These are phyloP conservation scores for Nycteola revayana DNA, from an alignment of 2,888 invertebrate genomes.

Conservation along the genomic window DNA sequence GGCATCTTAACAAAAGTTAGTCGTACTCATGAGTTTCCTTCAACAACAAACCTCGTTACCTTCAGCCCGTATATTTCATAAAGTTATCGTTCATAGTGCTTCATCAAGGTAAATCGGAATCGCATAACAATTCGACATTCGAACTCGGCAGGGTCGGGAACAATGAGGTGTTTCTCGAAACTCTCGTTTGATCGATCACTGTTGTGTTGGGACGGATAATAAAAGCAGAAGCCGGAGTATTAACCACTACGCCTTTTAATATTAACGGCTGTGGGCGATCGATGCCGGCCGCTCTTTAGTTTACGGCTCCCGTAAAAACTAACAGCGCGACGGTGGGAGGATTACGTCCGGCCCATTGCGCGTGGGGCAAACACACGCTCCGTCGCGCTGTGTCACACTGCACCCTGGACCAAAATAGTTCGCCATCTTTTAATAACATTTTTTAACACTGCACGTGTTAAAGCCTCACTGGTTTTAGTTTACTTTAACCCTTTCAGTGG, in stretches of 20 bases:
- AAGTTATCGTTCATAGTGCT: slow-evolving; percentile 51
- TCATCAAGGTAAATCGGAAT: slow-evolving; percentile 46
- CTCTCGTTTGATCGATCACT: slow-evolving; percentile 49
- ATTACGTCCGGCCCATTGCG: slow-evolving; percentile 65
- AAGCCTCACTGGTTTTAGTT: too few relatives aligned
- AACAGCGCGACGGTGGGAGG: slow-evolving; percentile 53
- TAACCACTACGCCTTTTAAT: slow-evolving; percentile 49
- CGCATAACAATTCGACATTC: slow-evolving; percentile 35
- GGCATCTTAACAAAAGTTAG: too few relatives aligned
- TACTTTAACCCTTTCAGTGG: too few relatives aligned
- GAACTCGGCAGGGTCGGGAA: slow-evolving; percentile 36
- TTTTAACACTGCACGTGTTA: not conserved
- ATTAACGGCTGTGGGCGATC: slow-evolving; percentile 52
- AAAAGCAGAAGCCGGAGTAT: slow-evolving; percentile 39
- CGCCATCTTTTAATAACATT: slow-evolving; percentile 17
- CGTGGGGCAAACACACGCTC: slow-evolving; percentile 37
- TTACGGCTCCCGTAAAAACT: slow-evolving; percentile 70
- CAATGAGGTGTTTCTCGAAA: slow-evolving; percentile 45
- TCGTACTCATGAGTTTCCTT: not conserved
- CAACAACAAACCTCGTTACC: slow-evolving; percentile 5
- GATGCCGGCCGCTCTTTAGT: slow-evolving; percentile 54
- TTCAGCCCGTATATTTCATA: slow-evolving; percentile 10
- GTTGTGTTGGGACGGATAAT: slow-evolving; percentile 35
- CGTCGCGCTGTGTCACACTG: slow-evolving; percentile 35
- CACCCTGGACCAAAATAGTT: slow-evolving; percentile 34